Evolutionary conservation across 2,797 vertebrate genomes (phyloP), one percentile per base, ranked within the genome.

Genomic region (Prunella strophiata): DNA sequence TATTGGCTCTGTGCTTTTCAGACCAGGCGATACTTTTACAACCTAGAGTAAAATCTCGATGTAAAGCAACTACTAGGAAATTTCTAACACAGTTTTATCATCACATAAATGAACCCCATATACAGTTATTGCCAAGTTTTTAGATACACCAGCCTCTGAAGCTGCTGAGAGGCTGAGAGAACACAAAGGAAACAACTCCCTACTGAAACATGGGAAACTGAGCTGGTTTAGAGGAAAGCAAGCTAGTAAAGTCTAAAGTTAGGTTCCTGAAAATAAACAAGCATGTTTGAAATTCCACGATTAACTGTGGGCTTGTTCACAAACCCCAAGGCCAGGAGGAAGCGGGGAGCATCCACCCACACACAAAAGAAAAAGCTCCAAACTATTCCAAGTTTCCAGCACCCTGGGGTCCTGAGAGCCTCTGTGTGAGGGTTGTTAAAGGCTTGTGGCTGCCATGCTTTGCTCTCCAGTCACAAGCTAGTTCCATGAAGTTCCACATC

Each of bases 361-460:
- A 58, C 40, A 72, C 88, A 70, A 67, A 94, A 85, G 86, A 38
- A 89, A 91, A 93, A 93, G 45, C 94, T 90, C 80, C 71, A 7
- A 91, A 74, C 63, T 74, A 86, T 93, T 90, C 66, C 92, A 94
- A 90, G 52, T 84, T 82, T 92, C 92, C 93, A 96, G 91, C 93
- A 95, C 85, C 73, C 88, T 47, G 87, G 76, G 84, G 88, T 94
- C 89, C 89, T 29, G 1, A 57, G 42, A 93, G 84, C 65, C 30
- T 4, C 57, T 2, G 9, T 54, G 67, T 3, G 57, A 91, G 68
- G 40, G 76, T 27, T 95, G 75, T 83, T 81, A 83, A 92, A 89
- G 10, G 27, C 62, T 79, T 5, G 74, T 4, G 54, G 86, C 42
- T 26, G 78, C 70, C 45, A 5, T 4, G 61, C 88, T 86, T 61